phyloP scores from a whole-genome alignment of 2,888 invertebrate species.

The Plusia festucae region DNA sequence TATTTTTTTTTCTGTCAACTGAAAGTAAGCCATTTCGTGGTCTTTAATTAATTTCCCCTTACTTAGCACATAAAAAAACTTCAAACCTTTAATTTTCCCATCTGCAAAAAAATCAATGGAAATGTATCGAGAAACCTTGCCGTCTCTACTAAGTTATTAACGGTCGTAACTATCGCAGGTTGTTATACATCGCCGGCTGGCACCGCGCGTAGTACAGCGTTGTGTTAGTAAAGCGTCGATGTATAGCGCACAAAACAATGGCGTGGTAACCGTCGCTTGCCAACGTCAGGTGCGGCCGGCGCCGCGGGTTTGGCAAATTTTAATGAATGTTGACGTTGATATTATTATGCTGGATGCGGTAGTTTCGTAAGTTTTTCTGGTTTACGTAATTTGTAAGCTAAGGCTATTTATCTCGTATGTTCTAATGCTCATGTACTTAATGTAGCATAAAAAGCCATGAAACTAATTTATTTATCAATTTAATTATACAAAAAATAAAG shows the following conservation, averaged over 20 bases:
- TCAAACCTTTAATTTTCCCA: conserved; percentile 5
- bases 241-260: conserved; percentile 59
- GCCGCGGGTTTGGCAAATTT: conserved; percentile 70
- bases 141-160: conserved; percentile 6
- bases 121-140: conserved; percentile 45
- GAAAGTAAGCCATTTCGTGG: not conserved
- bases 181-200: conserved; percentile 29
- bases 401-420: no score
- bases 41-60: not conserved
- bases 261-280: conserved; percentile 27
- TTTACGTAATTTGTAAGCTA: no score
- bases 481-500: no score
- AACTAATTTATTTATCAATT: no score
- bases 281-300: conserved; percentile 68
- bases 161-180: conserved; percentile 10
- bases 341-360: conserved; percentile 67
- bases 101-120: conserved; percentile 35
- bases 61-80: conserved; percentile 1
- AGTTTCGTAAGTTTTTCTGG: not conserved
- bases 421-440: no score
- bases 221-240: conserved; percentile 52
- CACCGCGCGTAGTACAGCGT: conserved; percentile 12
- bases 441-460: no score
- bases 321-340: conserved; percentile 79
- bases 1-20: no score